These are phyloP conservation scores for Nyctereutes procyonoides DNA, from an alignment of 2,113 vertebrate genomes.

Conservation along the genomic window DNA sequence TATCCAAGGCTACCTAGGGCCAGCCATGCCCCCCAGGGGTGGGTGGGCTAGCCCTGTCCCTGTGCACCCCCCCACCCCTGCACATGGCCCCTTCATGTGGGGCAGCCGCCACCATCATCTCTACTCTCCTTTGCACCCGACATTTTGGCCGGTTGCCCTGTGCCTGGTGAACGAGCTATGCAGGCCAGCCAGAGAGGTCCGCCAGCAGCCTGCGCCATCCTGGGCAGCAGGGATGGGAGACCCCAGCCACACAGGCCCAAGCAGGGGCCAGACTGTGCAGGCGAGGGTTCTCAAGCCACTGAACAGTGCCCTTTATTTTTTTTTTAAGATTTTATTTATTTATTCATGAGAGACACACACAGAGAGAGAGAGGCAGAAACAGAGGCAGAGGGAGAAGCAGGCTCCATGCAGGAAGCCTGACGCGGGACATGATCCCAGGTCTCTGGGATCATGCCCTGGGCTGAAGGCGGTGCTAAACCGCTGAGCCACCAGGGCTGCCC, in stretches of 20 bases:
- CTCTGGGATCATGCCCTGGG: no score
- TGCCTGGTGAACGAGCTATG: accelerated
- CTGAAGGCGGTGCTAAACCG: no score
- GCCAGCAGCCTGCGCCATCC: neutral
- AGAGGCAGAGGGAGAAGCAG: no score
- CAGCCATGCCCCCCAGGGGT: neutral
- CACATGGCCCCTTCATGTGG: neutral
- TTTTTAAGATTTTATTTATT: no score
- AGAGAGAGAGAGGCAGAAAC: no score
- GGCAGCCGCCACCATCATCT: neutral
- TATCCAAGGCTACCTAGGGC: neutral
- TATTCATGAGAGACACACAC: no score
- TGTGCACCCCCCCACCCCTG: neutral
- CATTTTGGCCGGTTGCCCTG: neutral
- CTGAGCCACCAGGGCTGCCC: no score
- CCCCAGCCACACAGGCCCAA: no score
- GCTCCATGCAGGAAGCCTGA: no score
- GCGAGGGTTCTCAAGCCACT: neutral
- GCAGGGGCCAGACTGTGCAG: neutral
- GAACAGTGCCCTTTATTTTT: neutral
- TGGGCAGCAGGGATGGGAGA: neutral
- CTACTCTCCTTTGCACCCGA: neutral
- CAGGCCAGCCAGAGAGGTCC: neutral
- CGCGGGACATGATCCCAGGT: no score
- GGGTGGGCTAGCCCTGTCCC: neutral